Percentiles rank a stretch among this genome's conserved stretches.
Conservation (phyloP, 2,113 vertebrate genomes). For the Rhizomys pruinosus region DNA sequence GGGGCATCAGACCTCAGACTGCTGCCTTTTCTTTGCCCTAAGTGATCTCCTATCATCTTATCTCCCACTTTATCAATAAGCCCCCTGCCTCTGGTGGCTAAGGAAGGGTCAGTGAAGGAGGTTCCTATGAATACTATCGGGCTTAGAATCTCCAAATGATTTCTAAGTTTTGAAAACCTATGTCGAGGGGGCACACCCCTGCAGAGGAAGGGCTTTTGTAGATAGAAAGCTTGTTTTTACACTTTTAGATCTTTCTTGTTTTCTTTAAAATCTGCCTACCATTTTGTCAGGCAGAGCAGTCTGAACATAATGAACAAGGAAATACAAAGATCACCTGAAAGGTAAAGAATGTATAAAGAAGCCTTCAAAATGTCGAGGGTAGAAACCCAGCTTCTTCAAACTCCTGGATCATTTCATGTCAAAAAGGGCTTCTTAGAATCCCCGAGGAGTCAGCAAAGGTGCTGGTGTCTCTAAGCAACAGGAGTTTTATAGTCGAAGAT, state of each 20-base stretch:
- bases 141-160: slow-evolving; percentile 25
- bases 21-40: not conserved
- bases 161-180: slow-evolving; percentile 40
- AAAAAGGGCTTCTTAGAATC: not conserved
- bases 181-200: not conserved
- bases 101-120: not conserved
- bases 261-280: not conserved
- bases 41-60: not conserved
- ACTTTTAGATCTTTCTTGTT: not conserved
- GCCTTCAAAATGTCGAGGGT: not conserved
- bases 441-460: not conserved
- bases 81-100: fast-evolving
- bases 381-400: not conserved
- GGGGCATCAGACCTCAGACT: not conserved
- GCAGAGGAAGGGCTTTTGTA: not conserved
- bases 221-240: not conserved
- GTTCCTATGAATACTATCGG: not conserved
- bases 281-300: not conserved
- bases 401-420: not conserved
- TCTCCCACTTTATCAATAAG: not conserved
- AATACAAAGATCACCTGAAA: not conserved
- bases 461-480: not conserved
- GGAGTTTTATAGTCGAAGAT: not conserved
- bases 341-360: not conserved
- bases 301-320: slow-evolving; percentile 33